A percentile compares a stretch with the other conserved stretches of the same genome.
phyloP scores from a whole-genome alignment of 2,888 invertebrate genomes.

The Polia nebulosa region DNA sequence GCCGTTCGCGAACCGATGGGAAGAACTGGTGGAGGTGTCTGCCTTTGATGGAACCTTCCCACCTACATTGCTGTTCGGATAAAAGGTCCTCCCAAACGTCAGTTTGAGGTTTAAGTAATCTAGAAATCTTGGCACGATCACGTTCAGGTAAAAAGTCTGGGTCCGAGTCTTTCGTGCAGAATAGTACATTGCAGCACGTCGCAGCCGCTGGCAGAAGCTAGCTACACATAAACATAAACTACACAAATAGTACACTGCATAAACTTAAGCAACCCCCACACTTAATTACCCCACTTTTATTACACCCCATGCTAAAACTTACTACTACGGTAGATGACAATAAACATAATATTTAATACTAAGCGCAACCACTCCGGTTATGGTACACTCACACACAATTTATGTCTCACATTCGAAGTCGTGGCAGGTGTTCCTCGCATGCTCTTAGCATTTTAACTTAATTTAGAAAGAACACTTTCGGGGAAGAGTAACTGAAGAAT shows the following conservation, averaged over 20 bases:
- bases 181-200: too few species aligned
- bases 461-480: conserved; percentile 1
- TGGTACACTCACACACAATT: conserved; percentile 40
- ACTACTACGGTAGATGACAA: not conserved
- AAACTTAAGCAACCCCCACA: not conserved
- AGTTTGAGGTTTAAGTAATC: too few species aligned
- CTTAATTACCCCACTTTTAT: conserved; percentile 9
- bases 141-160: too few species aligned
- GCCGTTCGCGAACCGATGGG: too few species aligned
- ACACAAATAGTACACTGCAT: not conserved
- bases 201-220: too few species aligned
- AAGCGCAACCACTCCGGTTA: conserved; percentile 40
- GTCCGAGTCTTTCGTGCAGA: too few species aligned
- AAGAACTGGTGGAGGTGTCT: too few species aligned
- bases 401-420: conserved; percentile 43
- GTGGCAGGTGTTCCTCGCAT: conserved; percentile 53
- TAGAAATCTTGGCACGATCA: too few species aligned
- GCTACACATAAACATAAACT: too few species aligned
- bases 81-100: too few species aligned
- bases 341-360: conserved; percentile 42
- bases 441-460: conserved; percentile 37
- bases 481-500: not conserved
- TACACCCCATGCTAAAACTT: not conserved
- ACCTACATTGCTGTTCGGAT: too few species aligned
- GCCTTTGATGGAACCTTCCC: too few species aligned